Percentiles rank a stretch among this genome's conserved stretches.
Evolutionary conservation across 2,113 vertebrate species (phyloP).

Genomic region (Platichthys flesus): DNA sequence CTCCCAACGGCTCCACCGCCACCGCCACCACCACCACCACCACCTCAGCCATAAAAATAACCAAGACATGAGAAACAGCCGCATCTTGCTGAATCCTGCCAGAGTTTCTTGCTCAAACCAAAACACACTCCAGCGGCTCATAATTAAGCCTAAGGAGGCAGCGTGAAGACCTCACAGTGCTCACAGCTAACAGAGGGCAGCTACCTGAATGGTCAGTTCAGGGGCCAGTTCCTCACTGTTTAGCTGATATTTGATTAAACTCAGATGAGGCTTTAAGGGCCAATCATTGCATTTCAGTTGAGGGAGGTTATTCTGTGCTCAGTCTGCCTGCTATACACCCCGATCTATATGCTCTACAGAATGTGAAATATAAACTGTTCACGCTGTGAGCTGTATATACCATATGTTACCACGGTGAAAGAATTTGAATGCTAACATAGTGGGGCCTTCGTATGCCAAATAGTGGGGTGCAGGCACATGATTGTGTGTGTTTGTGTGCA

Average conservation of each 20-base stretch:
- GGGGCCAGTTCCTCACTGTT: not conserved
- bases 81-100: conserved; percentile 46
- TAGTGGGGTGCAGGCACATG: conserved; percentile 9
- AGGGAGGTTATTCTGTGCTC: not conserved
- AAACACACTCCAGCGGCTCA: conserved; percentile 33
- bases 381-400: conserved; percentile 21
- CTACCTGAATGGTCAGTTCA: conserved; percentile 33
- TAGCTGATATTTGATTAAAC: conserved; percentile 4
- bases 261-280: conserved; percentile 1
- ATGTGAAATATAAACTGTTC: conserved; percentile 31
- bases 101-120: conserved; percentile 22
- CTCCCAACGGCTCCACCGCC: conserved; percentile 39
- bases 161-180: conserved; percentile 32
- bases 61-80: conserved; percentile 50
- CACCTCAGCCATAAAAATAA: conserved; percentile 56
- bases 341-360: conserved; percentile 11
- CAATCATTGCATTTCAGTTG: not conserved
- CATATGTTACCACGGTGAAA: conserved; percentile 10
- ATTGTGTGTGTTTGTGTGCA: not conserved
- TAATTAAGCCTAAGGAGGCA: conserved; percentile 40
- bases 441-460: conserved; percentile 11
- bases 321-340: conserved; percentile 5
- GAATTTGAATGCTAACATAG: conserved; percentile 35
- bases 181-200: conserved; percentile 43
- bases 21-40: conserved; percentile 33